Evolutionary conservation across 2,113 vertebrate species (phyloP), one percentile per base, ranked within the genome.

Genomic region (Phalacrocorax pelagicus): DNA sequence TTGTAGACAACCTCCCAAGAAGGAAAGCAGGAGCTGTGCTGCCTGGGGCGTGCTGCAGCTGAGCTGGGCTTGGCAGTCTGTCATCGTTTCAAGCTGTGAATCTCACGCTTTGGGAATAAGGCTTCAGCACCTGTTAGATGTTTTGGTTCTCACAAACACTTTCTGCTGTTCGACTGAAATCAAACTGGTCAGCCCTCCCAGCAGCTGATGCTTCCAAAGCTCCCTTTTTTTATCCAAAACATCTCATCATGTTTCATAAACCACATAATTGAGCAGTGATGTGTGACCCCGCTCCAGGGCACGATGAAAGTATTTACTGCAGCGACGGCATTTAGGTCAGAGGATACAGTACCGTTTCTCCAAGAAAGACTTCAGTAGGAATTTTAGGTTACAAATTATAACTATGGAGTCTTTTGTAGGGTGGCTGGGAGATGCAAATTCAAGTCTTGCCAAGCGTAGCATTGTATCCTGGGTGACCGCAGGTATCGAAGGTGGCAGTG

Each of bases 401-500:
- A 36, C 59, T 40, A 24, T 34, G 32, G 26, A 13, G 80, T 34
- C 29, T 51, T 26, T 22, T 49, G 62, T 36, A 36, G 51, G 40
- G 32, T 10, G n/a, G 21, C 29, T 71, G 46, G 51, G 19, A 66
- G 67, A 8, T 61, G 19, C 19, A 40, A 42, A 42, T 30, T 40
- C 36, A 15, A 4, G 11, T 29, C 34, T 21, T 44, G 7, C 81
- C 44, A 34, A 34, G 2, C 5, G 3, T 5, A 46, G 34, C 10
- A 0, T 1, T 6, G 34, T 52, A 32, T 14, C 38, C 66, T 38
- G 32, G 20, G 36, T 29, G 24, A 29, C 32, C 30, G 8, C 21
- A 23, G 66, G 8, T 8, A 3, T 4, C 1, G 0, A 3, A 17
- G 55, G 29, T 13, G 36, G 20, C 59, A 16, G 38, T 1, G 10